phyloP scores from a whole-genome alignment of 2,888 invertebrate genomes.

The Rhopalosiphum nymphaeae region DNA sequence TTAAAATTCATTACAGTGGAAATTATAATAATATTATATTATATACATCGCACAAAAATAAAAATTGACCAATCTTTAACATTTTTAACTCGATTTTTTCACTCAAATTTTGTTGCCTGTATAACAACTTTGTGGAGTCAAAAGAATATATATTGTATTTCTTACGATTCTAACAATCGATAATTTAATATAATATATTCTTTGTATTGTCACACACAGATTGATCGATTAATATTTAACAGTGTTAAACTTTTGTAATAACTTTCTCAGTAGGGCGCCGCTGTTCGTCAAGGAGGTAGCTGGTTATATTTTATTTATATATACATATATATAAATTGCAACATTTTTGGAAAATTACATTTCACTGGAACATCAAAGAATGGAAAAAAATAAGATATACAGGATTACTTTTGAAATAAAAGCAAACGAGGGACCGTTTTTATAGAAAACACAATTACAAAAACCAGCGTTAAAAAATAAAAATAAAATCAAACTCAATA shows the following conservation, averaged over 20 bases:
- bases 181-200: background rate
- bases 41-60: background rate
- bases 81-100: background rate
- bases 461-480: background rate
- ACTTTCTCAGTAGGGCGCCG: background rate
- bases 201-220: background rate
- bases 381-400: background rate
- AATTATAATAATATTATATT: too few relatives aligned
- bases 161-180: background rate
- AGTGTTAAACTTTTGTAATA: background rate
- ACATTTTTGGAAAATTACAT: background rate
- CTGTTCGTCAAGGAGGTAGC: background rate
- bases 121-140: background rate
- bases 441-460: background rate
- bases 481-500: background rate
- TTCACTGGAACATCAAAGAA: background rate
- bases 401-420: background rate
- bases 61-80: background rate
- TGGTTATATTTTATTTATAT: too few relatives aligned
- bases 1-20: too few relatives aligned
- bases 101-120: background rate
- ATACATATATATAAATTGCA: background rate
- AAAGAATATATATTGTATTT: background rate
- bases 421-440: background rate
- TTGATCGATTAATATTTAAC: conserved; percentile 5